These are phyloP conservation scores for Zapornia atra DNA, from an alignment of 2,113 vertebrate species.

Conservation along the genomic window DNA sequence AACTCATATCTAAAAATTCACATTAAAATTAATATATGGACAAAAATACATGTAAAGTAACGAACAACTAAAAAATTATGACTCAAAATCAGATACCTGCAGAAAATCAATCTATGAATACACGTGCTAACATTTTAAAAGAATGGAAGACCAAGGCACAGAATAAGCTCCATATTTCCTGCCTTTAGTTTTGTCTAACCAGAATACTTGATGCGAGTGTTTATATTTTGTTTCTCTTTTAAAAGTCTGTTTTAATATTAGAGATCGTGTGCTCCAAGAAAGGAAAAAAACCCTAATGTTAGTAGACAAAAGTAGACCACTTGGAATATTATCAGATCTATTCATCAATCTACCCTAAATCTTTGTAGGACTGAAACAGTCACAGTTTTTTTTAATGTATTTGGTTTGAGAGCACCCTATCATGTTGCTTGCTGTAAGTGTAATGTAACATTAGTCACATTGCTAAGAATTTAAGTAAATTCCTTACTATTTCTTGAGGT, in stretches of 20 bases:
- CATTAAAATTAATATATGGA: background rate
- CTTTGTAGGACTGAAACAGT: background rate
- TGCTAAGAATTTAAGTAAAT: background rate
- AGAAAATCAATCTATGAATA: background rate
- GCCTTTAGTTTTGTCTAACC: background rate
- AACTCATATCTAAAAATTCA: background rate
- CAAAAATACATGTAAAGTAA: background rate
- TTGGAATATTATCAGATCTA: background rate
- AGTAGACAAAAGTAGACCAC: background rate
- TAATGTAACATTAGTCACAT: background rate
- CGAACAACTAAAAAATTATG: background rate
- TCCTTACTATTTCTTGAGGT: background rate
- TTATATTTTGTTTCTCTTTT: background rate
- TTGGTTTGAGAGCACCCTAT: background rate
- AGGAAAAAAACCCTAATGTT: background rate
- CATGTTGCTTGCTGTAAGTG: background rate
- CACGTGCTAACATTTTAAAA: background rate
- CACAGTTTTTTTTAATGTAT: background rate
- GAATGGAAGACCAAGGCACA: background rate
- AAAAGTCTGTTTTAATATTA: background rate
- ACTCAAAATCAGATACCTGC: background rate
- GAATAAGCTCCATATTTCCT: background rate
- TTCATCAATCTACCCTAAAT: background rate
- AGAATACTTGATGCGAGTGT: background rate
- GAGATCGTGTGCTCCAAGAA: background rate